Evolutionary conservation across 23 tunicate genomes (phyloP).

Genomic region (Trididemnum nubilum): DNA sequence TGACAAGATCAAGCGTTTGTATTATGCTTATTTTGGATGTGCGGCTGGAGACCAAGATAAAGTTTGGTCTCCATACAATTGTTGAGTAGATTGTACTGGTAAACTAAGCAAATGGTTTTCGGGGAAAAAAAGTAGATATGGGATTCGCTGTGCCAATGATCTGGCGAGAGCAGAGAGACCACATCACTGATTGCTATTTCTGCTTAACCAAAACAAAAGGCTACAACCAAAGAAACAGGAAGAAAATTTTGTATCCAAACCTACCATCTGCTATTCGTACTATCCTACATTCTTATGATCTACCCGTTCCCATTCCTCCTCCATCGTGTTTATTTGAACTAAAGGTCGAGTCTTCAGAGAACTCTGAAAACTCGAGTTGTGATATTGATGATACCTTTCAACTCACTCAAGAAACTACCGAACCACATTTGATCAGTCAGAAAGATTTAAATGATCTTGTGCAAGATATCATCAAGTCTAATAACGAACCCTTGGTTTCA

Average conservation of each 20-base stretch:
- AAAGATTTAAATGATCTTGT: slow-evolving; percentile 29
- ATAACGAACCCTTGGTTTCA: slow-evolving; percentile 13
- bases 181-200: slow-evolving; percentile 28
- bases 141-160: slow-evolving; percentile 33
- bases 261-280: slow-evolving; percentile 21
- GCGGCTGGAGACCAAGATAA: slow-evolving; percentile 30
- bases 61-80: slow-evolving; percentile 20
- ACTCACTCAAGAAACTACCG: too few species aligned
- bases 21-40: slow-evolving; percentile 30
- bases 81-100: slow-evolving; percentile 6
- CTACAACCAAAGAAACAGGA: not conserved
- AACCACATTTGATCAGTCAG: slow-evolving; percentile 16
- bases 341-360: slow-evolving; percentile 8
- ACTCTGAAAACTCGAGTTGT: not conserved
- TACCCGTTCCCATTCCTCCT: slow-evolving; percentile 22
- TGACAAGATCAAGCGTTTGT: not conserved
- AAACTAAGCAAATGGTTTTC: slow-evolving; percentile 32
- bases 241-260: slow-evolving; percentile 2
- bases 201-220: slow-evolving; percentile 32
- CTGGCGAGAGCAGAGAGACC: slow-evolving; percentile 35
- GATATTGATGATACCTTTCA: not conserved
- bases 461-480: slow-evolving; percentile 9
- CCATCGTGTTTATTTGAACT: not conserved
- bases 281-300: slow-evolving; percentile 9
- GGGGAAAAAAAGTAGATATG: slow-evolving; percentile 7